Evolutionary conservation across 2,113 vertebrate genomes (phyloP).

Genomic region (Anthoscopus minutus): DNA sequence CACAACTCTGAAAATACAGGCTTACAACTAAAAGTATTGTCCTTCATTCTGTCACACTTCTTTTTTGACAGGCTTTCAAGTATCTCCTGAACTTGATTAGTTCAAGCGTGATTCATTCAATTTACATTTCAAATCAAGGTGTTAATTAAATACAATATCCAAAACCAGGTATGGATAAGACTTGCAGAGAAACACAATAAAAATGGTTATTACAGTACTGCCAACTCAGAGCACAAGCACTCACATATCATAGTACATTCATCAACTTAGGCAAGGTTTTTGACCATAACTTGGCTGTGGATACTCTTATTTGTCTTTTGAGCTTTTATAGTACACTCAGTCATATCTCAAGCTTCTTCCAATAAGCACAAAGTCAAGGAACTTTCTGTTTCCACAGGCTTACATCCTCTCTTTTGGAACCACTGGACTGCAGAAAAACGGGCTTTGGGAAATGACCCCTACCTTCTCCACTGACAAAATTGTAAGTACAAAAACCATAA

Average conservation of each 20-base stretch:
- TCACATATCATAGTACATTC: not conserved
- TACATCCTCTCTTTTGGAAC: not conserved
- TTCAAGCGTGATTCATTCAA: not conserved
- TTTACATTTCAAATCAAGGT: not conserved
- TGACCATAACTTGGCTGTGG: not conserved
- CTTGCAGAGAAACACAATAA: not conserved
- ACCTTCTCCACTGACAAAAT: not conserved
- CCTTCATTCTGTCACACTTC: not conserved
- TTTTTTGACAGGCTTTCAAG: not conserved
- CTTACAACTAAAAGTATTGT: not conserved
- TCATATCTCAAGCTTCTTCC: not conserved
- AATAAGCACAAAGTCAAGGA: rapidly evolving
- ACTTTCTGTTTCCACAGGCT: not conserved
- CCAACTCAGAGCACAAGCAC: not conserved
- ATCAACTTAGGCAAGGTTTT: not conserved
- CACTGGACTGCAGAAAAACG: not conserved
- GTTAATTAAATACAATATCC: not conserved
- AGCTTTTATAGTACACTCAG: not conserved
- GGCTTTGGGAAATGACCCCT: not conserved
- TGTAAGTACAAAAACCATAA: rapidly evolving
- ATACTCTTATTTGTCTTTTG: not conserved
- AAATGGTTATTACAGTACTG: not conserved
- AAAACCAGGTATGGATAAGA: not conserved
- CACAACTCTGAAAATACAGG: not conserved
- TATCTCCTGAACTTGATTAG: not conserved